Evolutionary conservation across 2,888 invertebrate species (phyloP), one percentile per base, ranked within the genome.

Genomic region (Ceraclea dissimilis): DNA sequence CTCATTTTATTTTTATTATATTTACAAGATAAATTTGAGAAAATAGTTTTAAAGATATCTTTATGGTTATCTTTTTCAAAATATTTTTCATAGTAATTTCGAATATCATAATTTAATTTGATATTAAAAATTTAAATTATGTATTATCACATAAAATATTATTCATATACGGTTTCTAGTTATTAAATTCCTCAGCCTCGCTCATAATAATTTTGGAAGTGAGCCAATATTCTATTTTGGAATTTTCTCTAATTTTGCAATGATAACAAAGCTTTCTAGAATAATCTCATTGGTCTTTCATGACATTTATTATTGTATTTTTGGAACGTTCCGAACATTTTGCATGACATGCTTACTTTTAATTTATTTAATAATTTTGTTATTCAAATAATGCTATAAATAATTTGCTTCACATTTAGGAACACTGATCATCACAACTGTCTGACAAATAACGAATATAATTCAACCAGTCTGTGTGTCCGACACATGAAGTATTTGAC

Each of bases 111-210:
- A n/a, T n/a, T n/a, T n/a, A n/a, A n/a, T n/a, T n/a, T n/a, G n/a
- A n/a, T n/a, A n/a, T n/a, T n/a, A n/a, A n/a, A n/a, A n/a, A n/a
- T n/a, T n/a, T n/a, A n/a, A n/a, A n/a, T n/a, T n/a, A n/a, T n/a
- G n/a, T n/a, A n/a, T n/a, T n/a, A n/a, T n/a, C n/a, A 26, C 26
- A 10, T 26, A 10, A 26, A 10, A 26, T 26, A 26, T 26, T 26
- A 26, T n/a, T 26, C 26, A 26, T 26, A 26, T 26, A 26, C 26
- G 26, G 4, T 26, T 10, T 4, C 5, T 26, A 48, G 52, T 61
- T 60, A 50, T 47, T 52, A 62, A 60, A 60, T 59, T 63, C 57
- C 56, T 66, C 8, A 21, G 48, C 21, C 19, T 48, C 19, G 10
- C 26, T 26, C 26, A 26, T 26, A 26, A 26, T 26, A 26, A 26